phyloP scores from a whole-genome alignment of 2,113 vertebrate species.

The Stictonetta naevosa region DNA sequence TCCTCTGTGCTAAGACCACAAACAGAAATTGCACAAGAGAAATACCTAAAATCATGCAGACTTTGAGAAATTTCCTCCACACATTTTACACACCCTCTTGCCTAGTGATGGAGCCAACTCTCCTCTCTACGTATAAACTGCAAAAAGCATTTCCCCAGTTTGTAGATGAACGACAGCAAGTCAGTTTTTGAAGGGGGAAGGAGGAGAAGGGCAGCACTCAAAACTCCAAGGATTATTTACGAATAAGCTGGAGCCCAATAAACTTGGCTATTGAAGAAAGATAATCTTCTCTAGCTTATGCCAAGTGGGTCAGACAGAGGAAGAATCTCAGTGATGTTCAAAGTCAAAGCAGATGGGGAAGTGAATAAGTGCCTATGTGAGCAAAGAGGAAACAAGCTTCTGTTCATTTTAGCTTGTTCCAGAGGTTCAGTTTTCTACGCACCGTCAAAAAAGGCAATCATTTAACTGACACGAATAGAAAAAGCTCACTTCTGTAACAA shows the following conservation, averaged over 20 bases:
- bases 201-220: constrained; percentile 9
- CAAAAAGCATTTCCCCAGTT: background rate
- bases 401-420: constrained; percentile 10
- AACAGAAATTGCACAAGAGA: rapidly evolving
- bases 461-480: background rate
- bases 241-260: constrained; percentile 36
- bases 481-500: background rate
- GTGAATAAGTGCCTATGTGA: constrained; percentile 22
- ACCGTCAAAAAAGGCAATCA: background rate
- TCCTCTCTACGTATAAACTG: background rate
- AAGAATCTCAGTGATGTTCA: constrained; percentile 62
- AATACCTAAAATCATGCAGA: background rate
- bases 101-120: background rate
- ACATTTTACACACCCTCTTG: background rate
- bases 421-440: background rate
- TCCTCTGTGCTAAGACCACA: background rate
- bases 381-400: constrained; percentile 41
- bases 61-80: background rate
- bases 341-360: constrained; percentile 66
- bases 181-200: background rate
- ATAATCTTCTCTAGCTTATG: constrained; percentile 42
- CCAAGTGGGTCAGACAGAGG: constrained; percentile 74
- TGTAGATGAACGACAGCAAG: background rate
- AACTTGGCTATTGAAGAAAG: constrained; percentile 56
- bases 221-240: background rate